Percentiles rank a stretch among this genome's conserved stretches.
Conservation (phyloP, 2,888 invertebrate species). For the Agonopterix alstromeriana region DNA sequence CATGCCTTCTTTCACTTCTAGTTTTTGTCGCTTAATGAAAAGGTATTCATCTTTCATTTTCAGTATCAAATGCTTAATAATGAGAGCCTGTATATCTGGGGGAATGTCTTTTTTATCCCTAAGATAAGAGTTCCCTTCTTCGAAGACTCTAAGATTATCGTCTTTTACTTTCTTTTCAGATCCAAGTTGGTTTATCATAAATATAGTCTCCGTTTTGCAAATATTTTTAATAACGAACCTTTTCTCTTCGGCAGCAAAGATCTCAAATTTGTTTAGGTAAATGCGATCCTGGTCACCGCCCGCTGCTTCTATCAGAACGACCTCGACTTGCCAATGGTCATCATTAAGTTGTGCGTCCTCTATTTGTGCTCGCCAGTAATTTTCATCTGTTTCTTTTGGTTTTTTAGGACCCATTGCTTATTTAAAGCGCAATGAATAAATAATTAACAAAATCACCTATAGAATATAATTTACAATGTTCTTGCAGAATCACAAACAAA, state of each 20-base stretch:
- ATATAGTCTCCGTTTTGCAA: conserved; percentile 63
- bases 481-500: too few relatives aligned
- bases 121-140: conserved; percentile 54
- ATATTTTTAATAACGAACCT: conserved; percentile 66
- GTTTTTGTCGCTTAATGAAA: conserved; percentile 50
- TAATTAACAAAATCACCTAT: not conserved
- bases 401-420: conserved; percentile 50
- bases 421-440: not conserved
- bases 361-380: conserved; percentile 43
- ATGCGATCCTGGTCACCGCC: conserved; percentile 59
- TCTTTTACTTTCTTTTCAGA: conserved; percentile 61
- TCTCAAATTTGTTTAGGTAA: conserved; percentile 59
- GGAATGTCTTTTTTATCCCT: conserved; percentile 62
- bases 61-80: conserved; percentile 60
- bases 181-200: conserved; percentile 67
- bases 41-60: conserved; percentile 65
- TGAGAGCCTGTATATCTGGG: conserved; percentile 50
- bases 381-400: conserved; percentile 28
- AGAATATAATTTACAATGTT: too few relatives aligned
- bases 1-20: conserved; percentile 55
- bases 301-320: conserved; percentile 55
- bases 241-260: conserved; percentile 51
- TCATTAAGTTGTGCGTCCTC: conserved; percentile 47
- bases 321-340: conserved; percentile 50
- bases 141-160: conserved; percentile 54